These are phyloP conservation scores for Nipponia nippon DNA, from an alignment of 2,113 vertebrate species.

Conservation along the genomic window DNA sequence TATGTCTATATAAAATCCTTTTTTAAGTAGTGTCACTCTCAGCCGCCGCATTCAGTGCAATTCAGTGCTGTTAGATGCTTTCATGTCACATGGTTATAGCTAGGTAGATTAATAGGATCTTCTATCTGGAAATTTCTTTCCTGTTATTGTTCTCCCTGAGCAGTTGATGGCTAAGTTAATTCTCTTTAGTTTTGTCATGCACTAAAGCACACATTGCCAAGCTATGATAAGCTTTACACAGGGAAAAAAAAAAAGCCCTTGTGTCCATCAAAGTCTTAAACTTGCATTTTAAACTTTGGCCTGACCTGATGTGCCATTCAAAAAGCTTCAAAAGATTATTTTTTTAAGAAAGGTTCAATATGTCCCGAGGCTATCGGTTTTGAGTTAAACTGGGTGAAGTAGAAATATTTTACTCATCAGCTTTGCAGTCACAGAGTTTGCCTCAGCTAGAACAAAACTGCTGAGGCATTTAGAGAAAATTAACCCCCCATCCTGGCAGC, in stretches of 20 bases:
- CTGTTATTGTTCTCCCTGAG: constrained; percentile 93
- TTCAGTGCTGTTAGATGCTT: constrained; percentile 62
- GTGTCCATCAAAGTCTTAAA: constrained; percentile 92
- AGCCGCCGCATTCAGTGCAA: background rate
- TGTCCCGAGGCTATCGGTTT: constrained; percentile 99
- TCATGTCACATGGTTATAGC: constrained; percentile 73
- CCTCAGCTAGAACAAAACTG: constrained; percentile 99
- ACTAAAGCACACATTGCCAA: constrained; percentile 92
- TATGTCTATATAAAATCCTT: background rate
- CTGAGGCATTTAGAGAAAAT: constrained; percentile 99
- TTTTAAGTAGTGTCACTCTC: constrained; percentile 24
- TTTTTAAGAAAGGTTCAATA: constrained; percentile 89
- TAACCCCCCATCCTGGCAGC: constrained; percentile 99
- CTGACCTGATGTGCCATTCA: constrained; percentile 94
- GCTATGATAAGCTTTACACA: constrained; percentile 90
- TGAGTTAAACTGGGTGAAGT: constrained; percentile 99
- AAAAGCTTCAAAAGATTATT: constrained; percentile 91
- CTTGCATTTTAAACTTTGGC: constrained; percentile 93
- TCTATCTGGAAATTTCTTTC: constrained; percentile 89
- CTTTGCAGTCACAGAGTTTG: constrained; percentile 99
- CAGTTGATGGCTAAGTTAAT: constrained; percentile 98
- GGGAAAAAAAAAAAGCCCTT: constrained; percentile 68
- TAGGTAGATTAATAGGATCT: constrained; percentile 84
- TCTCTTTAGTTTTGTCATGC: constrained; percentile 98
- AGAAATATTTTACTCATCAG: constrained; percentile 99